Base-by-base conservation (phyloP, 2,888 invertebrate species). In the Apoda limacodes region DNA sequence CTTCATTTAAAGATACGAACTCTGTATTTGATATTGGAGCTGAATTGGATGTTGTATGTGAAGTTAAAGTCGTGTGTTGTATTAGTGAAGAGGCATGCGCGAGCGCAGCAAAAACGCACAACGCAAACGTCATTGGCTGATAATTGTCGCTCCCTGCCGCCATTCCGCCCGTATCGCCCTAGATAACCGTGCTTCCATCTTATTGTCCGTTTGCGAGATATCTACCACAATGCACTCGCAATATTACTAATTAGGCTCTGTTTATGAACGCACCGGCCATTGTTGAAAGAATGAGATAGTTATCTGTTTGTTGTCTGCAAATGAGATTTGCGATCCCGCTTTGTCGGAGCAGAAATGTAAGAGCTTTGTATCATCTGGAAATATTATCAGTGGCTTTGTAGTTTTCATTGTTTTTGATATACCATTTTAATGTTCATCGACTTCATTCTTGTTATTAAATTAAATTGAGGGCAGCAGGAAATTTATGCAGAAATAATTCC, bases 181-280 rank as follows among this genome's bases (percentile, higher is more conserved):
- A 76, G 76, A 76, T 78, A 78, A 74, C 64, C 42, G 54, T 51
- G 58, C 60, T 64, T 63, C 67, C 71, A 67, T 68, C 74, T 68
- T 70, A 78, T 78, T 76, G 76, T 76, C 65, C 62, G 61, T 63
- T 60, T 62, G 52, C 59, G 42, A 61, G 74, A 74, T 72, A 71
- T 52, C 61, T 46, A 49, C 65, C 61, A 72, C 75, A 76, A 76
- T 75, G 75, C 74, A 67, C 66, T 64, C 59, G 67, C 72, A 74
- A 76, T 78, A 80, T 78, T 76, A 76, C 78, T 80, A 80, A 80
- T 78, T 80, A 80, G 78, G 70, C 64, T 56, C 70, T 64, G 66
- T 72, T 76, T 76, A 80, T 80, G 75, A 75, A 65, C 60, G 55
- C 59, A 60, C 59, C 61, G 62, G 59, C 74, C 74, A 76, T 76